Evolutionary conservation across 2,113 vertebrate species (phyloP).

Genomic region (Poeciliopsis occidentalis): DNA sequence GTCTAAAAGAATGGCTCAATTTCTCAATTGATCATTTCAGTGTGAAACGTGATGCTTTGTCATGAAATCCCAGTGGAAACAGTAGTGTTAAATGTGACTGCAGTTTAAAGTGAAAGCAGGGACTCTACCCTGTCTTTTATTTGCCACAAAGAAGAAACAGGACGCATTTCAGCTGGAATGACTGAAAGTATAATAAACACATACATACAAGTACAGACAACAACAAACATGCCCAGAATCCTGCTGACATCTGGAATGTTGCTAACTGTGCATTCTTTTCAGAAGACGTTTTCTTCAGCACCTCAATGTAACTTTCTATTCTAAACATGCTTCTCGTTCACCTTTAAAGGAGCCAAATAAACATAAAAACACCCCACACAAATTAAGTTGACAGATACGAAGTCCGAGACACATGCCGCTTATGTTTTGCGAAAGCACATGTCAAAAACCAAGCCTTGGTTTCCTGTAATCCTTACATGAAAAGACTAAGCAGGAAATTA

Average conservation of each 20-base stretch:
- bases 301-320: constrained; percentile 30
- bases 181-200: constrained; percentile 37
- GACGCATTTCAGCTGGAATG: constrained; percentile 19
- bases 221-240: constrained; percentile 5
- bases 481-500: constrained; percentile 64
- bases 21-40: constrained; percentile 1
- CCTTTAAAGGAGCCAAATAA: constrained; percentile 24
- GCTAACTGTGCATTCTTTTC: constrained; percentile 25
- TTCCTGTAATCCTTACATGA: constrained; percentile 34
- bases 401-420: constrained; percentile 2
- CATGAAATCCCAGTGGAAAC: constrained; percentile 49
- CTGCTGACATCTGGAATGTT: constrained; percentile 44
- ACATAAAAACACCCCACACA: constrained; percentile 42
- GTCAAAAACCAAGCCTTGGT: constrained; percentile 17
- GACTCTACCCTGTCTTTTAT: constrained; percentile 48
- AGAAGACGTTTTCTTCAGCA: constrained; percentile 13
- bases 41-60: constrained; percentile 45
- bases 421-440: constrained; percentile 45
- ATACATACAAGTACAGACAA: constrained; percentile 2
- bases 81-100: constrained; percentile 62
- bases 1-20: constrained; percentile 3
- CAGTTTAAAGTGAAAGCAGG: constrained; percentile 49
- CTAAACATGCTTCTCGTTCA: constrained; percentile 41
- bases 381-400: constrained; percentile 49
- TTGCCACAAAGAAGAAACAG: constrained; percentile 42